Evolutionary conservation across 2,797 vertebrate species (phyloP).

Genomic region (Alosa sapidissima): DNA sequence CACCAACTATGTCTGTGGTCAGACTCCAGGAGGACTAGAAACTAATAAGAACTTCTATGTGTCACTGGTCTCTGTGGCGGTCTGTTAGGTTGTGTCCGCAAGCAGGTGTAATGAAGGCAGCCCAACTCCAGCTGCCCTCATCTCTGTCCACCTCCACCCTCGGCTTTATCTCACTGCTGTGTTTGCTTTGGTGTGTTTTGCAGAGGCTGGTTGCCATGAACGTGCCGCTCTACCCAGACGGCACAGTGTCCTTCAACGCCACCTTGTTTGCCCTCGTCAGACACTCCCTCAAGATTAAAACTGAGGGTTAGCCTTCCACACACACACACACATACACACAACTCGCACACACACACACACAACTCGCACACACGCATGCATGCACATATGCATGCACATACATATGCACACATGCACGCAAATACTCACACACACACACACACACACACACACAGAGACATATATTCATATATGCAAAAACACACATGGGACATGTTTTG

Average conservation of each 20-base stretch:
- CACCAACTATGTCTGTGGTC: too few relatives aligned
- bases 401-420: neutral
- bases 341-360: neutral
- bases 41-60: too few relatives aligned
- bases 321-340: neutral
- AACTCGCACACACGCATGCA: neutral
- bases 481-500: neutral
- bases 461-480: neutral
- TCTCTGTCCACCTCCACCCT: neutral
- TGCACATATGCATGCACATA: neutral
- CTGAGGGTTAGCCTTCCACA: constrained; percentile 78
- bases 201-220: constrained; percentile 98
- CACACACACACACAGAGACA: neutral
- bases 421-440: neutral
- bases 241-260: constrained; percentile 94
- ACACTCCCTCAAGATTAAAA: constrained; percentile 97
- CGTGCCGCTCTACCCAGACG: constrained; percentile 91
- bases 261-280: constrained; percentile 96
- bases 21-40: too few relatives aligned
- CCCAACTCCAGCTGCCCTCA: neutral
- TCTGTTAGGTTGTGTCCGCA: too few relatives aligned
- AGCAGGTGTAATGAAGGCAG: too few relatives aligned
- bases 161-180: neutral
- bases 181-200: constrained; percentile 1
- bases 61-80: too few relatives aligned